A percentile compares a stretch with the other conserved stretches of the same genome.
Evolutionary conservation across 2,888 invertebrate species (phyloP).

Genomic region (Troides aeacus): DNA sequence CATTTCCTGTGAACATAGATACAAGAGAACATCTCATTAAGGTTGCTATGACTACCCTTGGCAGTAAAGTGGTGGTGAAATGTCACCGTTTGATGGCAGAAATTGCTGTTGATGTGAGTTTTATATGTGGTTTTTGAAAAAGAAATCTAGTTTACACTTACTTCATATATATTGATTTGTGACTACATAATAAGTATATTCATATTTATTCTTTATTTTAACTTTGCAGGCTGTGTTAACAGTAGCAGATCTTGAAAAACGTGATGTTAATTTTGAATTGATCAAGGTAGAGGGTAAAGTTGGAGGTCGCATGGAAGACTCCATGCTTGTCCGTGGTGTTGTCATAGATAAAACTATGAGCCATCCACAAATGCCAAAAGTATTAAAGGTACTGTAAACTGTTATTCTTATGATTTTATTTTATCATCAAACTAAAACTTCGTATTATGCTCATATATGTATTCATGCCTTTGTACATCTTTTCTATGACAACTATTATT

Average conservation of each 20-base stretch:
- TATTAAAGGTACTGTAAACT: constrained; percentile 69
- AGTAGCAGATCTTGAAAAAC: constrained; percentile 95
- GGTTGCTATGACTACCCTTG: constrained; percentile 98
- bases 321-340: constrained; percentile 96
- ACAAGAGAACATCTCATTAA: constrained; percentile 93
- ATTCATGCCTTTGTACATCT: too few relatives aligned
- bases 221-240: constrained; percentile 90
- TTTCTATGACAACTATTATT: background rate
- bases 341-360: constrained; percentile 99
- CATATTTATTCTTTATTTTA: constrained; percentile 4
- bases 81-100: constrained; percentile 98
- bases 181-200: too few relatives aligned
- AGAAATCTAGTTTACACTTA: too few relatives aligned
- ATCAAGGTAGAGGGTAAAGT: constrained; percentile 99
- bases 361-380: constrained; percentile 99
- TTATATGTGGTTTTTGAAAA: too few relatives aligned
- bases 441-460: too few relatives aligned
- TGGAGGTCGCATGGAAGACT: constrained; percentile 98
- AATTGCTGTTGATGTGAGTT: constrained; percentile 90
- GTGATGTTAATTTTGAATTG: constrained; percentile 99
- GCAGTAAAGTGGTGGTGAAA: constrained; percentile 98
- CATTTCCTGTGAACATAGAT: constrained; percentile 91
- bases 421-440: too few relatives aligned
- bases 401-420: background rate
- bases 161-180: too few relatives aligned